Conservation (phyloP, 2,888 invertebrate genomes). For the Sarcophaga rosellei region DNA sequence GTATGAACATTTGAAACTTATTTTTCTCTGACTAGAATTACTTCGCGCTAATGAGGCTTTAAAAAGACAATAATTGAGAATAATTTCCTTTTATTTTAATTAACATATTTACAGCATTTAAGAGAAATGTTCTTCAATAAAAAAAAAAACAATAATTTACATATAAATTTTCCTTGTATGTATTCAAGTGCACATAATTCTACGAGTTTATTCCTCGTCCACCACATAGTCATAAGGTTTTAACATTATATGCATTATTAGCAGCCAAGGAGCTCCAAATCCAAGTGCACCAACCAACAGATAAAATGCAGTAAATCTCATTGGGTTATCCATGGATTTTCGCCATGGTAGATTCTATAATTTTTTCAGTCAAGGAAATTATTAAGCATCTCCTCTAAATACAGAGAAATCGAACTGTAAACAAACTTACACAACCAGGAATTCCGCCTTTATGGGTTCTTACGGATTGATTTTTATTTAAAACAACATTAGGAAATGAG, state of each 20-base stretch:
- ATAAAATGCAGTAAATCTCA: constrained; percentile 73
- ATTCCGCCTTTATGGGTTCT: constrained; percentile 65
- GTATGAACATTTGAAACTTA: no score
- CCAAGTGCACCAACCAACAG: constrained; percentile 71
- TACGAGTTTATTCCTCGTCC: constrained; percentile 1
- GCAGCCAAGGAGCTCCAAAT: constrained; percentile 74
- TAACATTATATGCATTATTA: constrained; percentile 68
- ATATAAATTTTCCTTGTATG: no score
- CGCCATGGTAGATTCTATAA: constrained; percentile 70
- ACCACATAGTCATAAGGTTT: constrained; percentile 62
- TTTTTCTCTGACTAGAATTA: no score
- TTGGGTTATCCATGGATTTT: constrained; percentile 71
- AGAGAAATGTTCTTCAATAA: no score
- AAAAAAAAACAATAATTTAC: no score
- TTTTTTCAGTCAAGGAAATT: neutral
- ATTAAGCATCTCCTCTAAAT: no score
- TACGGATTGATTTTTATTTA: neutral
- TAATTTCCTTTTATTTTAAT: no score
- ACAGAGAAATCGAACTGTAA: no score
- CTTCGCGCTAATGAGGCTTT: no score
- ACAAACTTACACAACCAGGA: constrained; percentile 74
- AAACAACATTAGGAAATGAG: neutral
- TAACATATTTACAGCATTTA: no score
- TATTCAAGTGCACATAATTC: no score
- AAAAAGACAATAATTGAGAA: no score